Percentiles rank a stretch among this genome's conserved stretches.
Conservation (phyloP, 2,888 invertebrate species). For the Rambutsinella grinnellia region DNA sequence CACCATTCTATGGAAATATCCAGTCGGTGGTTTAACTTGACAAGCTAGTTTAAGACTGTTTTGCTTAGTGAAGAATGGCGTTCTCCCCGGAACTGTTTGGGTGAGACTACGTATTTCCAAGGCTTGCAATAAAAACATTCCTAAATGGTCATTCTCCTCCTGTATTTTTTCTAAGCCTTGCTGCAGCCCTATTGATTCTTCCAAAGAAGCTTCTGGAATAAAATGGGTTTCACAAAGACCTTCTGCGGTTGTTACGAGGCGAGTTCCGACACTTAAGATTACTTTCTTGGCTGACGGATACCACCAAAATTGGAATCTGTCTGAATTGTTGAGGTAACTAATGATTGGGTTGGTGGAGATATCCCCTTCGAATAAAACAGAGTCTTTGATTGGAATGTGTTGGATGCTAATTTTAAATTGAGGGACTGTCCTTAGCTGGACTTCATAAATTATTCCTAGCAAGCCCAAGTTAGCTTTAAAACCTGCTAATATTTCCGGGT, state of each 20-base stretch:
- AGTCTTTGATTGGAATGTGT: not conserved
- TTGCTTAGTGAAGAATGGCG: conserved; percentile 36
- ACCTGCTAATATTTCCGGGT: not conserved
- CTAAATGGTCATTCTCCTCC: not conserved
- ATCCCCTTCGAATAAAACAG: not conserved
- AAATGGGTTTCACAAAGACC: conserved; percentile 27
- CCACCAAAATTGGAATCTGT: conserved; percentile 47
- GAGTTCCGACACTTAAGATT: conserved; percentile 14
- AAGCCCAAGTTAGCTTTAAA: conserved; percentile 22
- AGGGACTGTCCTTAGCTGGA: not conserved
- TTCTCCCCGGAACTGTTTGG: conserved; percentile 23
- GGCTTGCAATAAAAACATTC: conserved; percentile 23
- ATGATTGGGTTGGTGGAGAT: not conserved
- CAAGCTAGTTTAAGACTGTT: no score
- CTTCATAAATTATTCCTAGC: conserved; percentile 8
- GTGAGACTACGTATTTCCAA: conserved; percentile 23
- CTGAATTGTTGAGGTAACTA: no score
- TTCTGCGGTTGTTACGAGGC: not conserved
- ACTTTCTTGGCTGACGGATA: conserved; percentile 16
- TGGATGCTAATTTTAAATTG: conserved; percentile 8
- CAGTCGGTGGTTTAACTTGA: not conserved
- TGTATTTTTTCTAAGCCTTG: conserved; percentile 19
- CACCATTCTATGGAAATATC: not conserved
- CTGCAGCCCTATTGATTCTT: not conserved
- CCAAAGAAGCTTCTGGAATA: not conserved